Evolutionary conservation across 2,113 vertebrate genomes (phyloP).

Genomic region (Syrmaticus mikado): DNA sequence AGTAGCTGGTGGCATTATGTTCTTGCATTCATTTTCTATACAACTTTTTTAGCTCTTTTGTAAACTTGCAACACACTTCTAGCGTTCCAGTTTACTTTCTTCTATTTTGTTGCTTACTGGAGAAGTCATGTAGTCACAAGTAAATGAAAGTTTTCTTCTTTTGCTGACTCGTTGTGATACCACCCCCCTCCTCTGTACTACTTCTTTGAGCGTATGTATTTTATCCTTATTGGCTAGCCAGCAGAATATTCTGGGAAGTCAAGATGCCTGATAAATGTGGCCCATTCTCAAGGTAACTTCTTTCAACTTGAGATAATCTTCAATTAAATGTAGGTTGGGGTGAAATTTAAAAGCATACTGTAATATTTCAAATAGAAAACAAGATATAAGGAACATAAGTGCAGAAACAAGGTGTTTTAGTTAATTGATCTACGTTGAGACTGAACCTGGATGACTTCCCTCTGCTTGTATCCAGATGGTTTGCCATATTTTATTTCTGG

Average conservation of each 20-base stretch:
- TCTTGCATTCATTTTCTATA: not conserved
- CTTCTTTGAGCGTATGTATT: not conserved
- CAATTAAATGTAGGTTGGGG: not conserved
- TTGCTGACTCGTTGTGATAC: not conserved
- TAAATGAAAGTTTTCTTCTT: not conserved
- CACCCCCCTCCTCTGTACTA: fast-evolving
- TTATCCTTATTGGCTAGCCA: not conserved
- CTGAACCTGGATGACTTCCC: not conserved
- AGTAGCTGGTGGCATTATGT: not conserved
- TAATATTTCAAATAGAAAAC: not conserved
- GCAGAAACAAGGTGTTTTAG: not conserved
- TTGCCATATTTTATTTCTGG: conserved; percentile 12
- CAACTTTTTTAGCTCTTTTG: not conserved
- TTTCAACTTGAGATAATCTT: not conserved
- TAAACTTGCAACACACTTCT: not conserved
- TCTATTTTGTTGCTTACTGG: not conserved
- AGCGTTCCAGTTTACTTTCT: not conserved
- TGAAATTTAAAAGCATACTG: not conserved
- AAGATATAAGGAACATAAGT: not conserved
- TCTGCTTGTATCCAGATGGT: not conserved
- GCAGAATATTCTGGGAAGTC: not conserved
- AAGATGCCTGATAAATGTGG: not conserved
- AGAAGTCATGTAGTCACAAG: not conserved
- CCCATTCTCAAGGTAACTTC: not conserved
- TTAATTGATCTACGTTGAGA: not conserved